Conservation (phyloP, 2,113 vertebrate species). For the Paramormyrops kingsleyae region DNA sequence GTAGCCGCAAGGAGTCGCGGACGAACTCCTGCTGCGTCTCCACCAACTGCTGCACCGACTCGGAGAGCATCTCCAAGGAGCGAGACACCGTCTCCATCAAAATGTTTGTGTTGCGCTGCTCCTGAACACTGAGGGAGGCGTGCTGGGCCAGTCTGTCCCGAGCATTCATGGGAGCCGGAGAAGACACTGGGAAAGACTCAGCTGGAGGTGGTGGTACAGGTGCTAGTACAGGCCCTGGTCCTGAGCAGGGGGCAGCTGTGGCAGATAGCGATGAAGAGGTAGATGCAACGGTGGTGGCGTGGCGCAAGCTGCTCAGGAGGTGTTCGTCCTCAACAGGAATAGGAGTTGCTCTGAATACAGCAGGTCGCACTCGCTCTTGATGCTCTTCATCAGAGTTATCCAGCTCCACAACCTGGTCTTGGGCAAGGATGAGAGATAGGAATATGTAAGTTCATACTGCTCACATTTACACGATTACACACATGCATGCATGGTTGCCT, state of each 20-base stretch:
- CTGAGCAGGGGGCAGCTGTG: conserved; percentile 1
- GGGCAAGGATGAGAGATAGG: not conserved
- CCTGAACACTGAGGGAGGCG: conserved; percentile 57
- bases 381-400: conserved; percentile 59
- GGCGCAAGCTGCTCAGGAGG: conserved; percentile 18
- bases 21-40: conserved; percentile 69
- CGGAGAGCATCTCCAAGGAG: conserved; percentile 64
- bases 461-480: not conserved
- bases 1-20: conserved; percentile 60
- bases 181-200: not conserved
- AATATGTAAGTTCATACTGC: not conserved
- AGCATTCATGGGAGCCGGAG: not conserved
- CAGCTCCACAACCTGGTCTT: conserved; percentile 46
- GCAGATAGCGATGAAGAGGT: not conserved
- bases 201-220: not conserved
- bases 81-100: conserved; percentile 60
- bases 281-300: not conserved
- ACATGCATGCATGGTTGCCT: not conserved
- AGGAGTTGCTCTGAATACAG: conserved; percentile 25
- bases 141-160: conserved; percentile 43
- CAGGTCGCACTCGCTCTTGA: conserved; percentile 37
- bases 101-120: conserved; percentile 63
- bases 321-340: conserved; percentile 18
- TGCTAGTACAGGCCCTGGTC: not conserved
- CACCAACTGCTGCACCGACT: conserved; percentile 65